These are phyloP conservation scores for Chrysomela aeneicollis DNA, from an alignment of 2,888 invertebrate species.

Conservation along the genomic window DNA sequence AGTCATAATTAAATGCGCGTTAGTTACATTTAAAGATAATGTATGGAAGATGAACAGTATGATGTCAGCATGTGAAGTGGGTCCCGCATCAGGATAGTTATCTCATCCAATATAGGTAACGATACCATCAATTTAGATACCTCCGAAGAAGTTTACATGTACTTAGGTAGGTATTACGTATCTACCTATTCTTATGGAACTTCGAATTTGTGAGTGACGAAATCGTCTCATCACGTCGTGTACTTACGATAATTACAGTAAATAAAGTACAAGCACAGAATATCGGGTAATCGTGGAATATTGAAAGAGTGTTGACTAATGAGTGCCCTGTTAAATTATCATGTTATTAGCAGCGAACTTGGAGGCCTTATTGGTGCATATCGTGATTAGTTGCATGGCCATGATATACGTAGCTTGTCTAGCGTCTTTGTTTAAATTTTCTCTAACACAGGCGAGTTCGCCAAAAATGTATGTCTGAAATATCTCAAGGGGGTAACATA, in stretches of 20 bases:
- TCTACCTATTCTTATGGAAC: constrained; percentile 17
- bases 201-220: constrained; percentile 13
- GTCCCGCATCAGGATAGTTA: too few relatives aligned
- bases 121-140: constrained; percentile 11
- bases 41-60: background rate
- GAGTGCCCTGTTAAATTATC: too few relatives aligned
- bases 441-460: too few relatives aligned
- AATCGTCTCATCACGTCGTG: constrained; percentile 17
- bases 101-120: constrained; percentile 16
- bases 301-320: too few relatives aligned
- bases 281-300: background rate
- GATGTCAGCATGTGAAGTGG: constrained; percentile 10
- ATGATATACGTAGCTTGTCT: too few relatives aligned
- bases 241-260: background rate
- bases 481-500: too few relatives aligned
- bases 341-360: too few relatives aligned
- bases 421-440: too few relatives aligned
- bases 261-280: background rate
- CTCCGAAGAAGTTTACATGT: constrained; percentile 4
- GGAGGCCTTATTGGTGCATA: too few relatives aligned
- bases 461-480: too few relatives aligned
- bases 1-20: background rate
- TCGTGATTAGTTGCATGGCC: too few relatives aligned
- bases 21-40: background rate
- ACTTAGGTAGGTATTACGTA: constrained; percentile 21